Conservation (phyloP, 1,140 invertebrate genomes). For the Drosophila navojoa region DNA sequence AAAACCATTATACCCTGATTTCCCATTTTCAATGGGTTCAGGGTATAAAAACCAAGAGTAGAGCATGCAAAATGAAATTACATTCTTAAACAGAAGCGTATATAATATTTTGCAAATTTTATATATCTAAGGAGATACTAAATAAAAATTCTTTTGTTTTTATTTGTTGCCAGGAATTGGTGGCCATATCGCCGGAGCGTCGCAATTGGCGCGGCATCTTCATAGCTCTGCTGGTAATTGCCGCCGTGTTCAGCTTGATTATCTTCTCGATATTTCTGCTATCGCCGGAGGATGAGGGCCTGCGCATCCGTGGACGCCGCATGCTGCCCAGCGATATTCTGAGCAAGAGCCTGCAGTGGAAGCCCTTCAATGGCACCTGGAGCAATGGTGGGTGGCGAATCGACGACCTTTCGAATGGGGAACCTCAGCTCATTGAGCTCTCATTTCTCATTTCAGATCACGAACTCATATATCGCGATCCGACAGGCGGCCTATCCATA, state of each 20-base stretch:
- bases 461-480: constrained; percentile 89
- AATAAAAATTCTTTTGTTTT: too few species aligned
- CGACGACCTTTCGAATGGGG: too few species aligned
- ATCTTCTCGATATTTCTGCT: constrained; percentile 94
- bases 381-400: constrained; percentile 87
- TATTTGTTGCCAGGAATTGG: constrained; percentile 87
- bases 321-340: constrained; percentile 88
- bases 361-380: constrained; percentile 91
- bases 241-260: constrained; percentile 93
- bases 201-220: constrained; percentile 95
- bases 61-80: too few species aligned
- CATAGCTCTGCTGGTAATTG: constrained; percentile 94
- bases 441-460: constrained; percentile 83
- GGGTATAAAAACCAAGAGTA: too few species aligned
- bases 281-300: constrained; percentile 89
- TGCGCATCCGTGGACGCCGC: constrained; percentile 87
- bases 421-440: too few species aligned
- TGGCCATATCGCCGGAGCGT: constrained; percentile 90
- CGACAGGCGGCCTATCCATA: constrained; percentile 89
- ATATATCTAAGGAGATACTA: too few species aligned
- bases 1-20: too few species aligned
- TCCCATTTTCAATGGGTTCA: too few species aligned
- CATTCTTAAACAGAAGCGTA: too few species aligned
- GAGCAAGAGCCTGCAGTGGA: constrained; percentile 86
- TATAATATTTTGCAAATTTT: too few species aligned